These are phyloP conservation scores for Pitta sordida DNA, from an alignment of 2,113 vertebrate species.

Conservation along the genomic window DNA sequence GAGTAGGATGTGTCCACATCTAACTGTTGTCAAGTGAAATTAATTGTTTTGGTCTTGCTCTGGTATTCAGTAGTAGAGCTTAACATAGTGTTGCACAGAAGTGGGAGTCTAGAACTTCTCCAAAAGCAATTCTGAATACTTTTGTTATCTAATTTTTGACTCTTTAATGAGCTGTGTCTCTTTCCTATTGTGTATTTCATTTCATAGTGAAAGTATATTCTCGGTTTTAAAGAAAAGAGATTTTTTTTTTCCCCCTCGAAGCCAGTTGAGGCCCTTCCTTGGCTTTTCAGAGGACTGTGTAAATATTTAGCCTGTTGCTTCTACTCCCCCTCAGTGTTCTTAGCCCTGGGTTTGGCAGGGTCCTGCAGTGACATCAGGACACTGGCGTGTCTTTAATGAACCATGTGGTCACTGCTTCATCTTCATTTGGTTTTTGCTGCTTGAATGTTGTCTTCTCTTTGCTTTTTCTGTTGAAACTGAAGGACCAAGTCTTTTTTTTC, in stretches of 20 bases:
- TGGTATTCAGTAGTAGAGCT: not conserved
- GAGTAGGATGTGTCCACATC: not conserved
- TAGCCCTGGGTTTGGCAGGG: not conserved
- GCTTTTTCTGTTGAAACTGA: not conserved
- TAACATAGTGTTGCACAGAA: not conserved
- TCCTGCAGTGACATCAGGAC: fast-evolving
- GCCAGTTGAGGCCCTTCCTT: not conserved
- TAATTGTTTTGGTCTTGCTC: not conserved
- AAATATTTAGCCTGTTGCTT: not conserved
- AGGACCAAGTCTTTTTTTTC: not conserved
- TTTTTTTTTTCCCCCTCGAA: not conserved
- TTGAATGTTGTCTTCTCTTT: not conserved
- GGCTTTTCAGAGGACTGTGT: not conserved
- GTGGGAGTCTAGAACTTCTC: not conserved
- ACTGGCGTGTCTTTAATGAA: not conserved
- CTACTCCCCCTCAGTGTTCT: not conserved
- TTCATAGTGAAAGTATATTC: not conserved
- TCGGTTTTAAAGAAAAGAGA: not conserved
- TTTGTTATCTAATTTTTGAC: not conserved
- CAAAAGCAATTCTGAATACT: not conserved
- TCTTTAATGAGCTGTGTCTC: not conserved
- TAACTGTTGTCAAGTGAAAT: not conserved
- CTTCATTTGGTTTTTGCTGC: not conserved
- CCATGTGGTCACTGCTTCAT: fast-evolving
- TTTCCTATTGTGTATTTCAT: not conserved